Conservation (phyloP, 2,888 invertebrate species). For the Meteorus cinctellus region DNA sequence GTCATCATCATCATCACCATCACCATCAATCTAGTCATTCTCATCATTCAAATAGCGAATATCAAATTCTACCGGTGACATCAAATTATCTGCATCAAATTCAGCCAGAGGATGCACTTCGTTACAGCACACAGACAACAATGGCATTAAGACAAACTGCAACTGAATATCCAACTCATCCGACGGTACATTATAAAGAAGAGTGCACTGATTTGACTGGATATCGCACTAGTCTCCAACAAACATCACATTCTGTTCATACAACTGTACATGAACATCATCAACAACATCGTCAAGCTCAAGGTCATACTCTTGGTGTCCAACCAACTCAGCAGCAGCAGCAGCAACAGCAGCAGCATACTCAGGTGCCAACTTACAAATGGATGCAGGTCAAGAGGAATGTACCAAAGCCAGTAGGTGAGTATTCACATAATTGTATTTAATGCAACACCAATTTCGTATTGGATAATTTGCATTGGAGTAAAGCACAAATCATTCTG, state of each 20-base stretch:
- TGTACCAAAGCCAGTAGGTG: slow-evolving; percentile 94
- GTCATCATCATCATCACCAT: slow-evolving; percentile 74
- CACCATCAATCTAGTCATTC: slow-evolving; percentile 70
- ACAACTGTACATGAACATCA: slow-evolving; percentile 74
- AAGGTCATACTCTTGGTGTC: slow-evolving; percentile 63
- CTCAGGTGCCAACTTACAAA: slow-evolving; percentile 92
- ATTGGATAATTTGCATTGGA: too few species aligned
- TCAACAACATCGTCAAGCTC: slow-evolving; percentile 74
- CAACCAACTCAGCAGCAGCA: slow-evolving; percentile 55
- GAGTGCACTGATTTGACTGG: slow-evolving; percentile 73
- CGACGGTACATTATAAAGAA: slow-evolving; percentile 77
- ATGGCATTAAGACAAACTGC: slow-evolving; percentile 58
- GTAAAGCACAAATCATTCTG: too few species aligned
- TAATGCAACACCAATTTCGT: neutral
- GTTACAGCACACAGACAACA: slow-evolving; percentile 30
- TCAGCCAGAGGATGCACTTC: slow-evolving; percentile 27
- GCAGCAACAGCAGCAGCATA: slow-evolving; percentile 75
- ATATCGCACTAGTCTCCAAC: slow-evolving; percentile 64
- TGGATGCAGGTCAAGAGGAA: slow-evolving; percentile 99
- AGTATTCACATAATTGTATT: slow-evolving; percentile 67
- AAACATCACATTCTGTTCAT: slow-evolving; percentile 73
- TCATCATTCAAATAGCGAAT: slow-evolving; percentile 29
- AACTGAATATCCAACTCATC: slow-evolving; percentile 67
- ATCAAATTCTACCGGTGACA: slow-evolving; percentile 20
- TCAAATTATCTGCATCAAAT: slow-evolving; percentile 28